Percentiles rank a stretch among this genome's conserved stretches.
These are phyloP conservation scores for Ameiurus melas DNA, from an alignment of 2,113 vertebrate genomes.

Conservation along the genomic window DNA sequence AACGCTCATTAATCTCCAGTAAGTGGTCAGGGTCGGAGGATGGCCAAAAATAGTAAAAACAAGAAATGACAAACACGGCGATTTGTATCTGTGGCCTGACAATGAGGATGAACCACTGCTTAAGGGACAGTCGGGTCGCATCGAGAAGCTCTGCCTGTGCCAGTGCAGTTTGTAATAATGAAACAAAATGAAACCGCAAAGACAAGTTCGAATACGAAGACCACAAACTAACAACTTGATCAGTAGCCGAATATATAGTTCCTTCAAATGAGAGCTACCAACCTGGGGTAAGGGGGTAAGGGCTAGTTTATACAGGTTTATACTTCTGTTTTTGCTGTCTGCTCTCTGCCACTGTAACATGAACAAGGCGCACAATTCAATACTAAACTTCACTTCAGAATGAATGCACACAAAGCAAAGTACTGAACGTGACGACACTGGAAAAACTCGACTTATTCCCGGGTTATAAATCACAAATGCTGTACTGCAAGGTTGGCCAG, in stretches of 20 bases:
- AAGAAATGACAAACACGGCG: neutral
- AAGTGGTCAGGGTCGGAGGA: neutral
- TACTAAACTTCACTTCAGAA: neutral
- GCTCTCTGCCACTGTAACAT: neutral
- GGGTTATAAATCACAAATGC: neutral
- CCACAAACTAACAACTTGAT: neutral
- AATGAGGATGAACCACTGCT: neutral
- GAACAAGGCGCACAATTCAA: neutral
- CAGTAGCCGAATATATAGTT: neutral
- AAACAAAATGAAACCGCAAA: neutral
- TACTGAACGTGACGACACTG: neutral
- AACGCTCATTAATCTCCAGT: neutral
- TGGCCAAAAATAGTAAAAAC: neutral
- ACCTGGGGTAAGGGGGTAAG: neutral
- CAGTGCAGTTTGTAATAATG: neutral
- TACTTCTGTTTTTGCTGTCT: neutral
- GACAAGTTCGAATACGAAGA: neutral
- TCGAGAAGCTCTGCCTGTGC: neutral
- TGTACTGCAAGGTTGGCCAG: neutral
- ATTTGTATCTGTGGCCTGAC: neutral
- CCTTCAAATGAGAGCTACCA: neutral
- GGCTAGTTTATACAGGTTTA: neutral
- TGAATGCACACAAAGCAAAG: neutral
- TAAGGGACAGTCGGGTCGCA: neutral
- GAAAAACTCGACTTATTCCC: neutral